Conservation (phyloP, 2,888 invertebrate species). For the Lycocerus yunnanus region DNA sequence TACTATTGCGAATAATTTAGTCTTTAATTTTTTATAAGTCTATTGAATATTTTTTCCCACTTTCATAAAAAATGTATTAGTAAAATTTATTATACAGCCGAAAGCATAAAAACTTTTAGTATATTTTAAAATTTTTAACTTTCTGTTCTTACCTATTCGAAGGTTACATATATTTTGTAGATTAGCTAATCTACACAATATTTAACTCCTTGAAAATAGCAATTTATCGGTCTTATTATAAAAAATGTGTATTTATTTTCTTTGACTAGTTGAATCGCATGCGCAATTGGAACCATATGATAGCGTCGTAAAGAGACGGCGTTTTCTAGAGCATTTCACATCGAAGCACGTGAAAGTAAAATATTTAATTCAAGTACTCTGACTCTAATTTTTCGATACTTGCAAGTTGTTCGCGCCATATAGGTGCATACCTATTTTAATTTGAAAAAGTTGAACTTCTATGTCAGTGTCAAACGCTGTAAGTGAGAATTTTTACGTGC, state of each 20-base stretch:
- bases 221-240: background rate
- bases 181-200: background rate
- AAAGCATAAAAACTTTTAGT: no score
- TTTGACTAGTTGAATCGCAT: constrained; percentile 18
- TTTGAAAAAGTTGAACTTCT: background rate
- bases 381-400: background rate
- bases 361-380: background rate
- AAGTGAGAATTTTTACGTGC: background rate
- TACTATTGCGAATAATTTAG: no score
- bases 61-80: no score
- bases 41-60: no score
- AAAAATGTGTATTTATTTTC: background rate
- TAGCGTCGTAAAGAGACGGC: constrained; percentile 20
- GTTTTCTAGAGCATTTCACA: constrained; percentile 17
- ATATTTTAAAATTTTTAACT: no score
- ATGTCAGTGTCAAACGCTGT: background rate
- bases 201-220: background rate
- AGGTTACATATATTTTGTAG: background rate
- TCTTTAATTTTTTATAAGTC: no score
- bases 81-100: no score
- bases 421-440: background rate
- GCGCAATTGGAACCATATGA: constrained; percentile 19
- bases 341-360: constrained; percentile 14
- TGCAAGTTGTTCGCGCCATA: background rate
- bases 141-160: background rate